Evolutionary conservation across 2,888 invertebrate species (phyloP), one percentile per base, ranked within the genome.

Genomic region (Drosophila neonasuta): DNA sequence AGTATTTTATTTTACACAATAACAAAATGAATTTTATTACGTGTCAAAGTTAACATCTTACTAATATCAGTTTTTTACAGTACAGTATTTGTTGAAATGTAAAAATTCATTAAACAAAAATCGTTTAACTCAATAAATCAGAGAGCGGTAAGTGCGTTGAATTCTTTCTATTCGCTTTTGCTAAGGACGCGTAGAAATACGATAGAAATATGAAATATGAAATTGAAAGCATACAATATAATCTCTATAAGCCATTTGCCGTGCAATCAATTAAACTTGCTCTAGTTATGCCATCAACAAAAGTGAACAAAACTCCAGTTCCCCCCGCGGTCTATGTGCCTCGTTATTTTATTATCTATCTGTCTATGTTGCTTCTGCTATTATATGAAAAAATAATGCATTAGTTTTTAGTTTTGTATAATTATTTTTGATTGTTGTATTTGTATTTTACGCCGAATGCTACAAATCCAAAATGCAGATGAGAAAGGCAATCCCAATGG

Each of bases 101-200:
- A 56, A 60, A 68, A 60, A 68, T 4, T 54, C 51, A 36, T 45
- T 45, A 57, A 65, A 41, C 29, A 58, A 24, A 24, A 24, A 64
- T 50, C 42, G 17, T 8, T 48, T 13, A 32, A 41, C 24, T 57
- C 39, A 44, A 66, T 15, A 34, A 39, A 56, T 13, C 44, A 11
- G 55, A 69, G 62, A 11, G 34, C 76, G 76, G 76, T 76, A 76
- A 76, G 76, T 76, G 70, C 60, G 76, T 74, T 76, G 63, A 54
- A 70, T 32, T 24, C 24, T 39, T 58, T 62, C 56, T 65, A 69
- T 44, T 11, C 65, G 72, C 72, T 73, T 73, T 72, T 71, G 66
- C 71, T 66, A 67, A 66, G 56, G 41, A 42, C 45, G 66, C 60
- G 68, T 68, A 68, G 73, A 52, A 55, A 32, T 45, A 64, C 29